Conservation (phyloP, 1,140 invertebrate species). For the Musca vetustissima region DNA sequence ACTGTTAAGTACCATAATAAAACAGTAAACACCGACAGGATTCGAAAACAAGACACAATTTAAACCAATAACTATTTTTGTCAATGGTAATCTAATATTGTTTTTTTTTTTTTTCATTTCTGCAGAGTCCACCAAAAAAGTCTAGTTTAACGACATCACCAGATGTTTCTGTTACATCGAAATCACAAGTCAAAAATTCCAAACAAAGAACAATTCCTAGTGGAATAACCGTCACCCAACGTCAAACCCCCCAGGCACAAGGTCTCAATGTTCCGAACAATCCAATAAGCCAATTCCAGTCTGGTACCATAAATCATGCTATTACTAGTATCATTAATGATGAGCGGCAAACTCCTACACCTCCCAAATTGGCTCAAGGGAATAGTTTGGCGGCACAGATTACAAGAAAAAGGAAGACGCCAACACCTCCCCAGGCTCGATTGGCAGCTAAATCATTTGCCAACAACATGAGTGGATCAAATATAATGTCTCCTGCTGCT, state of each 20-base stretch:
- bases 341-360: background rate
- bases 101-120: background rate
- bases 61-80: no score
- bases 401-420: slow-evolving; percentile 18
- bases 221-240: slow-evolving; percentile 20
- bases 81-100: no score
- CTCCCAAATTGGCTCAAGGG: background rate
- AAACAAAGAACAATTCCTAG: slow-evolving; percentile 22
- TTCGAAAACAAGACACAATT: background rate
- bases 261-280: background rate
- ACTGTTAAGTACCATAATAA: background rate
- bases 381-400: background rate
- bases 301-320: slow-evolving; percentile 11
- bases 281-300: background rate
- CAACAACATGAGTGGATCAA: background rate
- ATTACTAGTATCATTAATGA: slow-evolving; percentile 3
- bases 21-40: background rate
- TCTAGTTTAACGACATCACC: background rate
- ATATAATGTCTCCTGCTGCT: background rate
- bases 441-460: background rate
- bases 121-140: slow-evolving; percentile 20
- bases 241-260: slow-evolving; percentile 5
- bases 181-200: slow-evolving; percentile 4
- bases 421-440: slow-evolving; percentile 7
- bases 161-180: background rate